Conservation (phyloP, 1,140 invertebrate genomes). For the Formica selysi region DNA sequence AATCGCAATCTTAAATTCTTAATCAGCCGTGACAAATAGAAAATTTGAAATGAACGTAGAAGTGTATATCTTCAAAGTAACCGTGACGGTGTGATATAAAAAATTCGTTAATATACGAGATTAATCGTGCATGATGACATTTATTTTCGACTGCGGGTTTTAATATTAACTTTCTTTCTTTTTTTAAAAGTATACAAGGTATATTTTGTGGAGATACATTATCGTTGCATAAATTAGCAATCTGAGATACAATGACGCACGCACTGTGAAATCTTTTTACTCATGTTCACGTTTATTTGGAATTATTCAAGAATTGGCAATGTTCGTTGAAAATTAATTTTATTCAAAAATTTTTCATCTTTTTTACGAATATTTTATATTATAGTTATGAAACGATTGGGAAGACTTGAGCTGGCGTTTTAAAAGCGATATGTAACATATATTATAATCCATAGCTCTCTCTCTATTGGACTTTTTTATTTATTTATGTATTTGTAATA, state of each 20-base stretch:
- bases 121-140: neutral
- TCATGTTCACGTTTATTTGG: slow-evolving; percentile 58
- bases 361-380: neutral
- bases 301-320: slow-evolving; percentile 32
- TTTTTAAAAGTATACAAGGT: neutral
- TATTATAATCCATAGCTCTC: neutral
- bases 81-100: neutral
- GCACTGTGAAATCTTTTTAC: slow-evolving; percentile 33
- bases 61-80: neutral
- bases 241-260: slow-evolving; percentile 54
- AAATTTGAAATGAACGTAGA: neutral
- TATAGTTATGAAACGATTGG: neutral
- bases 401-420: neutral
- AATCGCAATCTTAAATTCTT: neutral
- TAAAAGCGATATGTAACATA: neutral
- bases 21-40: neutral
- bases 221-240: slow-evolving; percentile 12
- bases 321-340: slow-evolving; percentile 14
- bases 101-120: neutral
- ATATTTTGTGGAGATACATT: neutral
- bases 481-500: neutral
- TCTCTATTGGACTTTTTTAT: neutral
- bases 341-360: neutral
- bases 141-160: slow-evolving; percentile 17
- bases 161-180: neutral